These are phyloP conservation scores for Batillaria attramentaria DNA, from an alignment of 1,140 invertebrate genomes.

Conservation along the genomic window DNA sequence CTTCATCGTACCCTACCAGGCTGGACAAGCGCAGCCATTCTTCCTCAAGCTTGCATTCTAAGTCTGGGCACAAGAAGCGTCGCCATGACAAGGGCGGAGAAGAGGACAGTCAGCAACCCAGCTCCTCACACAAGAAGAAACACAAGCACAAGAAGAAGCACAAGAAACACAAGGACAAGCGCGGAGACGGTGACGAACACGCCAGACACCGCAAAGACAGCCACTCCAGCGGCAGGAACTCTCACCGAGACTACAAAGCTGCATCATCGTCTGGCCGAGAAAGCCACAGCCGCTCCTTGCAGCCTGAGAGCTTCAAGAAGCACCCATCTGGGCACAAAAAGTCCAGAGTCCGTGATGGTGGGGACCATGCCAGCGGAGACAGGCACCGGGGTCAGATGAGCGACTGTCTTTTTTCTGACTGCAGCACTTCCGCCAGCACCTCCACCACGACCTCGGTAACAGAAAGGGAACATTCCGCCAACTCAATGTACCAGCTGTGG, in stretches of 20 bases:
- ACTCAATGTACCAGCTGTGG: background rate
- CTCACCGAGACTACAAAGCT: background rate
- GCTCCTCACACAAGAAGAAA: conserved; percentile 25
- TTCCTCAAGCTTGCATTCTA: background rate
- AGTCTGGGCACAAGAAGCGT: conserved; percentile 10
- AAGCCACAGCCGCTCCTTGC: background rate
- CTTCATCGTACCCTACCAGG: conserved; percentile 12
- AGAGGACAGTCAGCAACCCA: background rate
- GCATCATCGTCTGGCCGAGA: background rate
- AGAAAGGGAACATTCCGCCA: background rate
- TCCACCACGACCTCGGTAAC: background rate
- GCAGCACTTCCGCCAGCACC: background rate
- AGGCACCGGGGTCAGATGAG: too few relatives aligned
- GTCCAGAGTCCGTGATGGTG: conserved; percentile 4
- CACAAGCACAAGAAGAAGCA: conserved; percentile 40
- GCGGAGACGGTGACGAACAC: conserved; percentile 2
- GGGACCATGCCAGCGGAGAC: background rate
- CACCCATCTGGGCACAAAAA: conserved; percentile 59
- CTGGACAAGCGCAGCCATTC: background rate
- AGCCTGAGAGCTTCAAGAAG: conserved; percentile 49
- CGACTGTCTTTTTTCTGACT: conserved; percentile 7
- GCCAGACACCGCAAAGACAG: background rate
- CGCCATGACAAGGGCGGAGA: conserved; percentile 10
- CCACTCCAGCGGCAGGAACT: background rate
- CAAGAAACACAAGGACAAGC: conserved; percentile 33